Evolutionary conservation across 2,113 vertebrate species (phyloP), one percentile per base, ranked within the genome.

Genomic region (Phalacrocorax brasilianus): DNA sequence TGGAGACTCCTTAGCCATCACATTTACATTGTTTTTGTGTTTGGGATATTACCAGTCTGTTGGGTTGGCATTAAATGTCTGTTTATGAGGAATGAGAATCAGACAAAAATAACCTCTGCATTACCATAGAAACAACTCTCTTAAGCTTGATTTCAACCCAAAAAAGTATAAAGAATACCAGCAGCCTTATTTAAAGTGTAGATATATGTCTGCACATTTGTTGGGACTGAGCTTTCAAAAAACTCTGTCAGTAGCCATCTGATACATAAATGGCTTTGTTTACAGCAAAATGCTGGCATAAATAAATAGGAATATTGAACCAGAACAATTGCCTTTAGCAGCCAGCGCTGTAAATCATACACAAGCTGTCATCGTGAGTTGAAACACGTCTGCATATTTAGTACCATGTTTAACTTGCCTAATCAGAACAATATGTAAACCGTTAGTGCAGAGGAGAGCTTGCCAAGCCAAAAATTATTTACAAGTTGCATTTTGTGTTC

Each of bases 291-390:
- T 91, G 67, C 78, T 97, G 96, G 94, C 97, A 96, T 97, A 97
- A 98, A 97, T 98, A 98, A 97, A 98, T 93, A 97, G 96, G 52
- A 95, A 98, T 98, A 97, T 92, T 97, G 97, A 98, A 98, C 94
- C 86, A 96, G 93, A 97, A 98, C 97, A 98, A 98, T 97, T 97
- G 96, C 86, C 93, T 94, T 94, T 89, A 97, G 91, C 96, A 96
- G 91, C 92, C 89, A 81, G 75, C 74, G 94, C 93, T 84, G 97
- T 98, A 98, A 98, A 98, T 98, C 98, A 98, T 89, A 95, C 88
- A 67, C 95, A 96, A 96, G 96, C 97, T 98, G 97, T 98, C 98
- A 97, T 93, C 91, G 38, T 91, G 97, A 98, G 97, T 88, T 97
- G 95, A 97, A 97, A 97, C 94, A 96, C 1, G 71, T 97, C 97